Conservation (phyloP, 1,140 invertebrate species). For the Drosophila ironensis region DNA sequence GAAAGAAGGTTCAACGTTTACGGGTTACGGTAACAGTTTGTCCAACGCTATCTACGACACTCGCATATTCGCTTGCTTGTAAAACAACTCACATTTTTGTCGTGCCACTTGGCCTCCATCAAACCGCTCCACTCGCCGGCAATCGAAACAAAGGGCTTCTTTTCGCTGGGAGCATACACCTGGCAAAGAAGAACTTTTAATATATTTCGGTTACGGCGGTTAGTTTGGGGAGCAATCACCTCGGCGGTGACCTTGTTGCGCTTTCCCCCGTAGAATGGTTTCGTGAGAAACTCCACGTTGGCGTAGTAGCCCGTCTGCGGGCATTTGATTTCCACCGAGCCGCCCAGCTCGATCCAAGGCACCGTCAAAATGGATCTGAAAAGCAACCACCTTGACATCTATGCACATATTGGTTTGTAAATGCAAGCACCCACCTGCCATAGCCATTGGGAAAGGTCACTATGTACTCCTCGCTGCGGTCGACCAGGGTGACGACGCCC, state of each 20-base stretch:
- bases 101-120: slow-evolving; percentile 93
- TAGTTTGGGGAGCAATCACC: slow-evolving; percentile 83
- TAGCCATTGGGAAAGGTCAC: slow-evolving; percentile 98
- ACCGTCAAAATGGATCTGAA: slow-evolving; percentile 95
- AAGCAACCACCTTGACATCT: not conserved
- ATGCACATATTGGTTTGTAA: not conserved
- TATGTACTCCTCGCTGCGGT: slow-evolving; percentile 95
- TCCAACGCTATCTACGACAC: slow-evolving; percentile 35
- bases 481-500: slow-evolving; percentile 90
- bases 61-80: not conserved
- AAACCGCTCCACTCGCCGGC: slow-evolving; percentile 96
- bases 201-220: too few relatives aligned
- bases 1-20: slow-evolving; percentile 48
- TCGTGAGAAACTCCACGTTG: slow-evolving; percentile 96
- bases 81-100: slow-evolving; percentile 85
- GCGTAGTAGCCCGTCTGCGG: slow-evolving; percentile 94
- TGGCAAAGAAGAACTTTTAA: slow-evolving; percentile 12
- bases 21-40: slow-evolving; percentile 22
- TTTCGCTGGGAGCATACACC: slow-evolving; percentile 88
- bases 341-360: slow-evolving; percentile 98
- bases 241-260: slow-evolving; percentile 95
- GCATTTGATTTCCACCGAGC: slow-evolving; percentile 93
- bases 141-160: slow-evolving; percentile 93
- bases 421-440: slow-evolving; percentile 85
- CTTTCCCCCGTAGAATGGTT: slow-evolving; percentile 98